A percentile compares a stretch with the other conserved stretches of the same genome.
These are phyloP conservation scores for Syrista parreyssii DNA, from an alignment of 2,888 invertebrate genomes.

Conservation along the genomic window DNA sequence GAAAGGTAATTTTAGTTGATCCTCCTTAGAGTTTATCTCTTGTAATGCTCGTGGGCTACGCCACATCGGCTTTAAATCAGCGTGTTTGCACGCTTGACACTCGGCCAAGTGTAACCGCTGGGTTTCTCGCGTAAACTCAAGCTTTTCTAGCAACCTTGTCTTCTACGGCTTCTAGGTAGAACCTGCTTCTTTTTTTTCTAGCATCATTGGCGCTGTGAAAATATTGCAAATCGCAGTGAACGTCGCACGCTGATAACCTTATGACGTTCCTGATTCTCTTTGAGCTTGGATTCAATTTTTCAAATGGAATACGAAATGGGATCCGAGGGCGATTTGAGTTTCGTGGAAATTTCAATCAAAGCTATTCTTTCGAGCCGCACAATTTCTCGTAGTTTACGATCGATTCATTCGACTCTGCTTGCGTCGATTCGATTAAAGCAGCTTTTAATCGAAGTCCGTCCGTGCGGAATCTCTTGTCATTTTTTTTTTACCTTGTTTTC, in stretches of 20 bases:
- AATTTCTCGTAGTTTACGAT: not conserved
- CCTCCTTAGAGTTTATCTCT: not conserved
- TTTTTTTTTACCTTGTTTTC: slow-evolving; percentile 16
- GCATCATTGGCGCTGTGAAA: not conserved
- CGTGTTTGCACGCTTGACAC: not conserved
- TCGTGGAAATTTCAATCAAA: not conserved
- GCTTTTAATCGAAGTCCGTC: slow-evolving; percentile 8
- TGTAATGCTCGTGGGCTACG: not conserved
- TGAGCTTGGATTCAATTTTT: not conserved
- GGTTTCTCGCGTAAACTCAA: not conserved
- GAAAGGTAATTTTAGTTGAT: not conserved
- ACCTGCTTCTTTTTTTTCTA: not conserved
- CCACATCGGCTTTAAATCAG: not conserved
- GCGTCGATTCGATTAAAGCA: not conserved
- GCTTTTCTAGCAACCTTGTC: not conserved
- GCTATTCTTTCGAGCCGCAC: not conserved
- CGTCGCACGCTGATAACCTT: too few species aligned
- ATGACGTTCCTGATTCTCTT: not conserved
- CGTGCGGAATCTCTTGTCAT: not conserved
- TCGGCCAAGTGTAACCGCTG: not conserved
- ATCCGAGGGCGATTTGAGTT: slow-evolving; percentile 22
- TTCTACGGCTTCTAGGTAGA: not conserved
- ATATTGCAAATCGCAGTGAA: not conserved
- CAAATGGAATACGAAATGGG: slow-evolving; percentile 11
- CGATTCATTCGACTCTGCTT: not conserved